Evolutionary conservation across 2,113 vertebrate species (phyloP), one percentile per base, ranked within the genome.

Genomic region (Columbina picui): DNA sequence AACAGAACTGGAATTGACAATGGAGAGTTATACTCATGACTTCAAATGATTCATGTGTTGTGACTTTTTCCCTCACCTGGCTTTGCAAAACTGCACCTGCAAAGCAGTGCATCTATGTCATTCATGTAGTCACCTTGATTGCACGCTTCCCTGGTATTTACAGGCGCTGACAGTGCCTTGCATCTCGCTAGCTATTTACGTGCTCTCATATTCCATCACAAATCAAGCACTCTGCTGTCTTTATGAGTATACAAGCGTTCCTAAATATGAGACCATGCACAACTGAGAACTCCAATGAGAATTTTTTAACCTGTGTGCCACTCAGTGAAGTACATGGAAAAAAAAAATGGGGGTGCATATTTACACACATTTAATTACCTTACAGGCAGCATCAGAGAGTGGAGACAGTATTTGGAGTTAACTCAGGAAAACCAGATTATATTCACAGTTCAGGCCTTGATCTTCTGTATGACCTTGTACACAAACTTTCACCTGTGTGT

Each of bases 1-100:
- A 97, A 97, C 93, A 96, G 77, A 96, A 96, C 94, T 76, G 71
- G 61, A 95, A 96, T 55, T 96, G 96, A 96, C 96, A 97, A 89
- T 67, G 91, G 74, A 93, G 82, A 82, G 80, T 84, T 96, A 83
- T 50, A 81, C 59, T 92, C 74, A 53, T 45, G 34, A 95, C 80
- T 57, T 93, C 71, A 97, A 96, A 95, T 94, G 86, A 97, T 96
- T 95, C 74, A 89, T 57, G 69, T 60, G 64, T 86, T 94, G 60
- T 76, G 92, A 91, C 90, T 90, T 93, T 94, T 90, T 59, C 61
- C 76, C 65, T 95, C 87, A 97, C 91, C 93, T 93, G 94, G 77
- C 39, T 92, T 93, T 97, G 84, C 84, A 76, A 77, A 95, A 85
- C 79, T 86, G 93, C 88, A 94, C 89, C 90, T 91, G 80, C 68